Conservation (phyloP, 2,113 vertebrate genomes). For the Eubucco bourcierii region DNA sequence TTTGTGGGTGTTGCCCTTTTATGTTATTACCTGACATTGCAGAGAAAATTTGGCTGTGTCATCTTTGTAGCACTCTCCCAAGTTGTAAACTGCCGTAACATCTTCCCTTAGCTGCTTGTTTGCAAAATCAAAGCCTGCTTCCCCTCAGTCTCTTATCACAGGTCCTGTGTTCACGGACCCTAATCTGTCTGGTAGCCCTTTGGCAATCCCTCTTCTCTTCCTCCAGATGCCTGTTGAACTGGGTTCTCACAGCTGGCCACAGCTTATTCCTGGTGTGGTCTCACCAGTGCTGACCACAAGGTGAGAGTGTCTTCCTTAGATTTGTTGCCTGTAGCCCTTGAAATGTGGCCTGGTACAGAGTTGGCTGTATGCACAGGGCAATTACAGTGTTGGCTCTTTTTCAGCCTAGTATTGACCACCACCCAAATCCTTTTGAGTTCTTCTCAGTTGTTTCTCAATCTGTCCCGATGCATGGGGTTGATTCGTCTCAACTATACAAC, state of each 20-base stretch:
- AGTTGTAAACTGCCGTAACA: neutral
- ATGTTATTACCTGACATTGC: neutral
- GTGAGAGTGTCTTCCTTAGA: neutral
- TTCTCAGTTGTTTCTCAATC: neutral
- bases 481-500: neutral
- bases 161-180: neutral
- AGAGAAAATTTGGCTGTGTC: neutral
- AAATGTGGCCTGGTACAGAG: neutral
- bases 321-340: neutral
- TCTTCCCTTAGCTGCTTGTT: neutral
- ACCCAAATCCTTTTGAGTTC: neutral
- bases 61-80: neutral
- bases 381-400: neutral
- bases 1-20: accelerated
- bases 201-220: neutral
- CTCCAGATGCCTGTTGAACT: neutral
- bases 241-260: neutral
- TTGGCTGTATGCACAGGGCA: neutral
- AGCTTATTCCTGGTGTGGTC: neutral
- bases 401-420: neutral
- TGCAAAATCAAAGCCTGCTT: neutral
- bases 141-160: neutral
- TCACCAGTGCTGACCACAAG: neutral
- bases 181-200: neutral
- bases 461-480: neutral